Conservation (phyloP, 2,797 vertebrate species). For the Cirrhinus molitorella region DNA sequence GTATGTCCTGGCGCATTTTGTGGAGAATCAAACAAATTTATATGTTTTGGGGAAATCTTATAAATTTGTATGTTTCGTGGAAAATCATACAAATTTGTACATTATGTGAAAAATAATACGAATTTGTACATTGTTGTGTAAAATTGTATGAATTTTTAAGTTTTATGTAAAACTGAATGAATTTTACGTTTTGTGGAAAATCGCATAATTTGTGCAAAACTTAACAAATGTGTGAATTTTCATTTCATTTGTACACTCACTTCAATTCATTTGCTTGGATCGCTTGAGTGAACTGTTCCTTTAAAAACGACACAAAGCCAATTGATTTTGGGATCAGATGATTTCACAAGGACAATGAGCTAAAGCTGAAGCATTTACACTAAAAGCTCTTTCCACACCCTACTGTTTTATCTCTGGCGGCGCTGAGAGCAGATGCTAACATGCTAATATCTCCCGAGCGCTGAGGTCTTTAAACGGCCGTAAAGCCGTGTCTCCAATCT, state of each 20-base stretch:
- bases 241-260: background rate
- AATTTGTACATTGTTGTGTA: no score
- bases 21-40: no score
- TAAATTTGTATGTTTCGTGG: no score
- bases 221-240: no score
- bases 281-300: background rate
- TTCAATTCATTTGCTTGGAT: background rate
- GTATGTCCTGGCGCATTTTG: no score
- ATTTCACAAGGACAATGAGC: background rate
- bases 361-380: background rate
- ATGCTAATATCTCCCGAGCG: slow-evolving; percentile 58
- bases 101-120: no score
- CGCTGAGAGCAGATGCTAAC: slow-evolving; percentile 63
- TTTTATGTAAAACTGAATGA: no score
- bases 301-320: background rate
- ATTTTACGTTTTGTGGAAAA: no score
- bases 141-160: no score
- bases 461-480: slow-evolving; percentile 69
- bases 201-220: no score
- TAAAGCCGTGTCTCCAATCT: slow-evolving; percentile 71
- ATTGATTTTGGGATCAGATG: background rate
- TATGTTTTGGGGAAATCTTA: no score
- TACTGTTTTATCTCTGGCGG: slow-evolving; percentile 10
- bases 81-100: no score
- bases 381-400: slow-evolving; percentile 9